These are phyloP conservation scores for Parasteatoda tepidariorum DNA, from an alignment of 1,140 invertebrate genomes.

Conservation along the genomic window DNA sequence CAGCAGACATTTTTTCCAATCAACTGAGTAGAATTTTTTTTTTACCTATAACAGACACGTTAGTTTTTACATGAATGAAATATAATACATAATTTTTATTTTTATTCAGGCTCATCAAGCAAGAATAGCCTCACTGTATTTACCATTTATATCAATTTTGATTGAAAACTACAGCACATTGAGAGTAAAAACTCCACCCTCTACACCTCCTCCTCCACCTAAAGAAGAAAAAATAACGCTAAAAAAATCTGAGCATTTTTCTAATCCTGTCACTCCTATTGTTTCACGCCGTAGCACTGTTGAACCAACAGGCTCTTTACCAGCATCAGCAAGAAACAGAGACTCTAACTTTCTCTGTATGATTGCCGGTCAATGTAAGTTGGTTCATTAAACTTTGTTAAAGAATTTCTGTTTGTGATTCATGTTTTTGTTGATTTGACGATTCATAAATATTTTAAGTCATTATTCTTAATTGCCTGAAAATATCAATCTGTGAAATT, in stretches of 20 bases:
- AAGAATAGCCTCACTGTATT: conserved; percentile 87
- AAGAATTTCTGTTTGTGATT: neutral
- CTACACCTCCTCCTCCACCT: conserved; percentile 28
- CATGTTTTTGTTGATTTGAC: no score
- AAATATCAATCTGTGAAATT: no score
- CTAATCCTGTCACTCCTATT: conserved; percentile 50
- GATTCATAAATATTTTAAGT: no score
- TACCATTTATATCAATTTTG: conserved; percentile 88
- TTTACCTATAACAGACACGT: neutral
- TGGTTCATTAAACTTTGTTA: neutral
- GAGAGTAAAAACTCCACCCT: conserved; percentile 29
- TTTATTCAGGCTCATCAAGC: conserved; percentile 78
- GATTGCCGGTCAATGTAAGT: conserved; percentile 73
- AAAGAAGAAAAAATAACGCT: conserved; percentile 21
- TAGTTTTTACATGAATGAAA: no score
- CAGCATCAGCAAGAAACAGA: conserved; percentile 68
- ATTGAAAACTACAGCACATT: conserved; percentile 76
- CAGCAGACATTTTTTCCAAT: no score
- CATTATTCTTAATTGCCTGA: no score
- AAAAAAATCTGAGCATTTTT: conserved; percentile 45
- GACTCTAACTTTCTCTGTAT: conserved; percentile 82
- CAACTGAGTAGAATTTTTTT: no score
- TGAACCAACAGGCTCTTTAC: conserved; percentile 50
- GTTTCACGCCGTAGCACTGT: conserved; percentile 20
- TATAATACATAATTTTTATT: neutral